Evolutionary conservation across 1,140 invertebrate genomes (phyloP), one percentile per base, ranked within the genome.

Genomic region (Conus betulinus): DNA sequence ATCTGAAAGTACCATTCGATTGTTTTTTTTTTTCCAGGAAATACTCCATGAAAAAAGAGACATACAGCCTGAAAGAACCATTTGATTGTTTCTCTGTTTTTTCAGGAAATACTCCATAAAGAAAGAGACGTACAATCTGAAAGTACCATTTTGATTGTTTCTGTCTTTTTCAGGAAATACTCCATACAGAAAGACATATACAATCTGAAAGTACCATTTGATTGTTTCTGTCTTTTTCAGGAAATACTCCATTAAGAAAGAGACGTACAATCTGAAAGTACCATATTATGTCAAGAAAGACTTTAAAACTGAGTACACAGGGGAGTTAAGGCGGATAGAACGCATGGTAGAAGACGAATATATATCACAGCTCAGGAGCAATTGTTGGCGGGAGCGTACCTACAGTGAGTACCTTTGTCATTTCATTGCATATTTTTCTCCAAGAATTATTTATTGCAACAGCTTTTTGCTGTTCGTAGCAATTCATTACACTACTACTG

Each of bases 231-330:
- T 90, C 71, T 89, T 91, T 92, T 91, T 90, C 93, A 98, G 98
- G 88, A 98, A 98, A 97, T 99, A 98, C 95, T 96, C 97, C 52
- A 96, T 98, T 86, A 96, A 96, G 92, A 96, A 97, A 92, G 96
- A 96, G 88, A 99, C 98, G 5, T 96, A 96, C 90, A 97, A 97
- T 91, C 95, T 98, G 27, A 96, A 97, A 95, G 96, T 99, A 81
- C 97, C 98, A 3, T 99, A 99, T 95, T 99, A 97, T 95, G 99
- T 99, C 53, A 99, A 99, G 95, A 98, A 98, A 90, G 99, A 98
- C 95, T 99, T 99, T 96, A 97, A 97, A 93, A 96, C 96, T 0
- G 98, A 99, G 93, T 99, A 98, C 96, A 97, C 98, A 95, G 98
- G 98, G 8, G 98, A 97, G 90, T 96, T 99, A 91, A 96, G 97